Base-by-base conservation (phyloP, 2,888 invertebrate genomes). In the Meteorus colon region DNA sequence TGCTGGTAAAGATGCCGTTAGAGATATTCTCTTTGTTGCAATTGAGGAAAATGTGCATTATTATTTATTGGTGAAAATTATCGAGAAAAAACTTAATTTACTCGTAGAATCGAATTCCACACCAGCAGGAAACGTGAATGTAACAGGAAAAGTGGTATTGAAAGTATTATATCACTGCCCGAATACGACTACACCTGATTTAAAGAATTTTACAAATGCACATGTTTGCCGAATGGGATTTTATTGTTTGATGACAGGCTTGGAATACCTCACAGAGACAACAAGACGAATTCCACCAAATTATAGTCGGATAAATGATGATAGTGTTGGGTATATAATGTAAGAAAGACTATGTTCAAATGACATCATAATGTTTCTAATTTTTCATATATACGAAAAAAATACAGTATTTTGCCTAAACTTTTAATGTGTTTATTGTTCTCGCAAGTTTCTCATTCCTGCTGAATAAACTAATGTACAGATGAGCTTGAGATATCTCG, bases 111-210 rank as follows among this genome's bases (percentile, higher is more conserved):
- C 82, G 1, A 63, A 51, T 73, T 75, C 81, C 69, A 75, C 12
- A n/a, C 10, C 37, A 34, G n/a, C 34, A 37, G 37, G 65, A 66
- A 63, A 63, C 8, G 67, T 86, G 41, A 75, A 69, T 70, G 80
- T 88, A 37, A 77, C 81, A 69, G 75, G 80, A 31, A 79, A 75
- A 41, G 80, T 76, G 19, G 87, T 86, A 34, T 82, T 84, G 24
- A 89, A 89, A 83, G 84, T 88, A 37, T 81, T 89, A 66, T 89
- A 89, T 59, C 86, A 85, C 63, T 87, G 87, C 76, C 84, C 55
- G 6, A 55, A 10, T 19, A 19, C 55, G n/a, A 19, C 6, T 0
- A 3, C 55, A 55, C 55, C 55, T 19, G 55, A 55, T 19, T 19
- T 55, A 5, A 55, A 55, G n/a, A 19, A 55, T 55, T 55, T 55